These are phyloP conservation scores for Polyommatus iphigenia DNA, from an alignment of 2,888 invertebrate species.

Conservation along the genomic window DNA sequence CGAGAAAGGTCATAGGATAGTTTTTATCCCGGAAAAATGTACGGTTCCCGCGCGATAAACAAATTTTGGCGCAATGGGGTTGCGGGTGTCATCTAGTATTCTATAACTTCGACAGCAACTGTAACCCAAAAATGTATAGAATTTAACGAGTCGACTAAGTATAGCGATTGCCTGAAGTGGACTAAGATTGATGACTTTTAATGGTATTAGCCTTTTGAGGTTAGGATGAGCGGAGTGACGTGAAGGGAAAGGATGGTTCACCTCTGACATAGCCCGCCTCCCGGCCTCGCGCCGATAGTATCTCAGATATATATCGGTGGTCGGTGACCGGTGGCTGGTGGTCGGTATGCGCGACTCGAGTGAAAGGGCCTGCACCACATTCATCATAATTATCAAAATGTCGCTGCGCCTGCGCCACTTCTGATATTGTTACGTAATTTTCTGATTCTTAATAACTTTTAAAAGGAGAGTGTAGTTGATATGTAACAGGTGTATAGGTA, in stretches of 20 bases:
- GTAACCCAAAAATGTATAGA: too few relatives aligned
- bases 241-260: conserved; percentile 5
- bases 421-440: background rate
- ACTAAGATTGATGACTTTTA: background rate
- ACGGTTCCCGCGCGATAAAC: too few relatives aligned
- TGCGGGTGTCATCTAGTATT: too few relatives aligned
- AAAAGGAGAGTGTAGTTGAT: too few relatives aligned
- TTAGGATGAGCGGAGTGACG: background rate
- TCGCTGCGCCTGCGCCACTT: conserved; percentile 4
- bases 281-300: background rate
- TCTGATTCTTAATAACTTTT: background rate
- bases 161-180: too few relatives aligned
- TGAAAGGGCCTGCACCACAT: conserved; percentile 16
- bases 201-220: background rate
- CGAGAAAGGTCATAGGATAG: too few relatives aligned
- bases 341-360: background rate
- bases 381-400: conserved; percentile 4
- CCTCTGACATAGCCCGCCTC: background rate
- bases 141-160: too few relatives aligned
- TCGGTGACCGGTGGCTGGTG: background rate
- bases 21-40: too few relatives aligned
- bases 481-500: too few relatives aligned
- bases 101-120: too few relatives aligned
- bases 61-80: too few relatives aligned
- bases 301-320: background rate